Evolutionary conservation across 2,113 vertebrate species (phyloP), one percentile per base, ranked within the genome.

Genomic region (Spheniscus mendiculus): DNA sequence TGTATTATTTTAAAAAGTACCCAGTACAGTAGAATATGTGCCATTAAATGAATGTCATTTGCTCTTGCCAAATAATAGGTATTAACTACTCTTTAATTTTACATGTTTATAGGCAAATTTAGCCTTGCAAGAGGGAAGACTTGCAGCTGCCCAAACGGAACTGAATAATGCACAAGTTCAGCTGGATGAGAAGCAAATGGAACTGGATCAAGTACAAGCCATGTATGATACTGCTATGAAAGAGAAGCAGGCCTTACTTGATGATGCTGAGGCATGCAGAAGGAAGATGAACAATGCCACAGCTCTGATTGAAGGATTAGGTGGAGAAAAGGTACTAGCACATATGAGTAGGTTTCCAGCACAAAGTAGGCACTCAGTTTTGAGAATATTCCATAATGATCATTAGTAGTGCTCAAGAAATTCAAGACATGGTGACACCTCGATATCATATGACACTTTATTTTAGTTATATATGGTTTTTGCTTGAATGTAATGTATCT

Each of bases 241-340:
- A 78, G 98, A 99, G 97, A 99, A 98, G 83, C 98, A 98, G 95
- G 85, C 95, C 58, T 97, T 99, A 88, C 89, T 98, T 42, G 97
- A 99, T 49, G 99, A 99, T 90, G 99, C 99, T 15, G 97, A 98
- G 70, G 92, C 91, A 0, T 99, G 99, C 95, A 98, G 98, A 15
- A 97, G 72, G 62, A 99, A 99, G 94, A 99, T 99, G 98, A 93
- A 76, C 95, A 99, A 98, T 11, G 99, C 99, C 53, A 98, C 97
- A 13, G 98, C 98, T 53, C 98, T 99, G 73, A 99, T 99, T 65
- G 97, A 98, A 55, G 99, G 99, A 12, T 95, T 99, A 52, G 98
- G 98, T 45, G 99, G 98, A 94, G 99, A 99, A 97, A 99, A 99
- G 98, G 99, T 98, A 96, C 53, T 32, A 17, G 44, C 25, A 71